A percentile compares a stretch with the other conserved stretches of the same genome.
Conservation (phyloP, 2,113 vertebrate genomes). For the Hymenochirus boettgeri region DNA sequence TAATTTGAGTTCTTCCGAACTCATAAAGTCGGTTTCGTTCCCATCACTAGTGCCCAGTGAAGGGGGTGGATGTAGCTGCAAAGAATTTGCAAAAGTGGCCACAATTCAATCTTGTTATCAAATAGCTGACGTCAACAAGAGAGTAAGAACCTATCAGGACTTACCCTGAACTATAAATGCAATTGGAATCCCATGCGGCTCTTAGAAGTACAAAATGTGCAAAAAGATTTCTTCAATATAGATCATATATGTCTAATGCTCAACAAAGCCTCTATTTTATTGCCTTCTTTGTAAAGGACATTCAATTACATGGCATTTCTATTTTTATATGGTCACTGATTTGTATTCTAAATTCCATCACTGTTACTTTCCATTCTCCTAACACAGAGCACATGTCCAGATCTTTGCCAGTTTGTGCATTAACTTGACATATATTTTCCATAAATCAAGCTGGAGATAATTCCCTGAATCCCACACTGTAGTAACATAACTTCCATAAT, state of each 20-base stretch:
- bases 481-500: conserved; percentile 24
- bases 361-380: background rate
- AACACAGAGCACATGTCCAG: background rate
- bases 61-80: no score
- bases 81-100: no score
- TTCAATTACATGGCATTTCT: background rate
- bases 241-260: background rate
- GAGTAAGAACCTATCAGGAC: no score
- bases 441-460: conserved; percentile 20
- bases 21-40: no score
- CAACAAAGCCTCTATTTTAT: background rate
- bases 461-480: conserved; percentile 3
- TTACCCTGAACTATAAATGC: no score
- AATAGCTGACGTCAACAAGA: no score
- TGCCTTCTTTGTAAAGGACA: background rate
- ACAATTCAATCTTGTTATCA: no score
- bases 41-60: no score
- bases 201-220: no score
- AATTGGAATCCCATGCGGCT: no score
- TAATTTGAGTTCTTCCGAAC: no score
- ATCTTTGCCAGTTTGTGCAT: conserved; percentile 18
- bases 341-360: background rate
- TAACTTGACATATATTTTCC: conserved; percentile 21
- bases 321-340: background rate
- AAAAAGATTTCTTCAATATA: background rate